Evolutionary conservation across 2,113 vertebrate genomes (phyloP).

Genomic region (Rhodinocichla rosea): DNA sequence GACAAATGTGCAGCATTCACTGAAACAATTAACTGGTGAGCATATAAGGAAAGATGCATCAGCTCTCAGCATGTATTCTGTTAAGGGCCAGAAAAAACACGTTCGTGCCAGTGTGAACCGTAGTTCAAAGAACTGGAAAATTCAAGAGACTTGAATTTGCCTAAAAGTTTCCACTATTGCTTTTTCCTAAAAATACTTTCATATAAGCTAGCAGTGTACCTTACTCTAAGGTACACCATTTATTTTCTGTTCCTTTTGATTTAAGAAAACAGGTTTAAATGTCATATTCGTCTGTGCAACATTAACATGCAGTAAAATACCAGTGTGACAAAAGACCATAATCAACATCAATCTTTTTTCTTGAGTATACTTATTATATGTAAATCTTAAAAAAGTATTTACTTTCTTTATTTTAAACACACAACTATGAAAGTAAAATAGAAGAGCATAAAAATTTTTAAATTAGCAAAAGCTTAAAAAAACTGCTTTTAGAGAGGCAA

Average conservation of each 20-base stretch:
- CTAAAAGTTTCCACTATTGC: conserved; percentile 39
- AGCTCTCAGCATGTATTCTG: neutral
- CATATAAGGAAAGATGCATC: conserved; percentile 30
- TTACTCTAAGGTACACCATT: neutral
- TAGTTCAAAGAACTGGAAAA: conserved; percentile 56
- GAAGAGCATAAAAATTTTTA: neutral
- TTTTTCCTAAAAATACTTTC: conserved; percentile 49
- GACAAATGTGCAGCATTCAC: neutral
- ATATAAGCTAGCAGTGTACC: neutral
- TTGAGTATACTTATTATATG: neutral
- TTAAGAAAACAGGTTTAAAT: neutral
- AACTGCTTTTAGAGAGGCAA: neutral
- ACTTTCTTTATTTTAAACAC: neutral
- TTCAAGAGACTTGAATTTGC: neutral
- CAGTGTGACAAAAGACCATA: neutral
- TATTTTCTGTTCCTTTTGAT: neutral
- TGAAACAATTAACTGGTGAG: neutral
- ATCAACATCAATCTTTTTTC: neutral
- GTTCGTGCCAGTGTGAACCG: conserved; percentile 13
- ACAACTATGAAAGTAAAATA: neutral
- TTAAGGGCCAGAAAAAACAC: conserved; percentile 38
- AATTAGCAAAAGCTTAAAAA: neutral
- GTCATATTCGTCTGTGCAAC: neutral
- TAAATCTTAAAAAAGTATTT: neutral
- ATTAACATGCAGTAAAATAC: neutral